Base-by-base conservation (phyloP, 2,113 vertebrate species). In the Craseonycteris thonglongyai region DNA sequence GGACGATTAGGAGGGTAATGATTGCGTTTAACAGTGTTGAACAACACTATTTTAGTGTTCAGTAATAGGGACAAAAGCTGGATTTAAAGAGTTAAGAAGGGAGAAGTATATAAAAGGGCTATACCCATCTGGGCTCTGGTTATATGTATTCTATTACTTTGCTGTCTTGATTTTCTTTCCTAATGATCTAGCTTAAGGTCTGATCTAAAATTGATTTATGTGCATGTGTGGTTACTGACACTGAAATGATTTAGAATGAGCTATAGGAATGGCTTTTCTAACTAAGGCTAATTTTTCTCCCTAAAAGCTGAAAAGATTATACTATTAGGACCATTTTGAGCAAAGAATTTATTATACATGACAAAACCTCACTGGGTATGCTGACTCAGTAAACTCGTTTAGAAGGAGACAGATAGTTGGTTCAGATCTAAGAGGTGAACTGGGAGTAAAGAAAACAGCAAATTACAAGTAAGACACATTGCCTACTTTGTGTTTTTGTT, bases 341-440 rank as follows among this genome's bases (percentile, higher is more conserved):
- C 28, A 56, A 30, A 47, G 16, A 76, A 88, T 95, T 93, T 86
- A 68, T 94, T 93, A 82, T 35, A 61, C 40, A 61, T 86, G 56
- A 24, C n/a, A 76, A 28, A 91, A 4, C 72, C 22, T 75, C 42
- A 19, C 42, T 30, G 51, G 49, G 13, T 76, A n/a, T 93, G 61
- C 59, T 94, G 45, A 61, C 47, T 90, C 87, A 76, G 68, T 90
- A 95, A 84, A 45, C 35, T 78, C 68, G 40, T 82, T 95, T 78
- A 65, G 83, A 94, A 95, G 35, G 30, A 88, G 40, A 56, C 30
- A 66, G 4, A 63, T 58, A 16, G 9, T 88, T 90, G 18, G 5
- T 79, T 92, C 42, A 79, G 42, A 54, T 71, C 65, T 22, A 58
- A 85, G 12, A 51, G 33, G 42, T 82, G 61, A 91, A 45, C 35